phyloP scores from a whole-genome alignment of 2,113 vertebrate genomes.

The Hydrolagus affinis region DNA sequence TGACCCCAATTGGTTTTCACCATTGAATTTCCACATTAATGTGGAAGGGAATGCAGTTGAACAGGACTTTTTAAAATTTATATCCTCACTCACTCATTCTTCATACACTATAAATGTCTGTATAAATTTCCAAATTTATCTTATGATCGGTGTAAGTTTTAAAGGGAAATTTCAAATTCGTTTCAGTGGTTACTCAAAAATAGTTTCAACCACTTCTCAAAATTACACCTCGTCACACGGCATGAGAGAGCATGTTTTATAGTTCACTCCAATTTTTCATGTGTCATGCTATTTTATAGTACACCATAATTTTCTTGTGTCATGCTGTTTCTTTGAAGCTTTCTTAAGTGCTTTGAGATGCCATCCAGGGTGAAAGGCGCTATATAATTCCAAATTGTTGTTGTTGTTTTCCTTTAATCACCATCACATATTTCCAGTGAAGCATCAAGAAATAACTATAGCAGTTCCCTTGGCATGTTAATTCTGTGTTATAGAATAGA shows the following conservation, averaged over 20 bases:
- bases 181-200: background rate
- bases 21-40: too few species aligned
- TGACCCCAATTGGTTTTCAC: background rate
- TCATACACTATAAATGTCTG: background rate
- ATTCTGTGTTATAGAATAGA: too few species aligned
- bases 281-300: background rate
- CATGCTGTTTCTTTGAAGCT: background rate
- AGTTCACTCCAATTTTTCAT: background rate
- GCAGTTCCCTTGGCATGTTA: too few species aligned
- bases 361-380: background rate
- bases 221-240: background rate
- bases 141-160: background rate
- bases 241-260: background rate
- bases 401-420: background rate
- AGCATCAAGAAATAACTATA: too few species aligned
- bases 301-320: background rate
- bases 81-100: background rate
- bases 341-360: background rate
- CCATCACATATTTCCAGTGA: too few species aligned
- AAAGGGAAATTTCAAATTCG: background rate
- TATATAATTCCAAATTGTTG: background rate
- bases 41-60: background rate
- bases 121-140: conserved; percentile 1
- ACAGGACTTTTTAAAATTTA: background rate
- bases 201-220: conserved; percentile 12